phyloP scores from a whole-genome alignment of 37 sponge, comb jelly and placozoan genomes.

The Beroe forskalii region DNA sequence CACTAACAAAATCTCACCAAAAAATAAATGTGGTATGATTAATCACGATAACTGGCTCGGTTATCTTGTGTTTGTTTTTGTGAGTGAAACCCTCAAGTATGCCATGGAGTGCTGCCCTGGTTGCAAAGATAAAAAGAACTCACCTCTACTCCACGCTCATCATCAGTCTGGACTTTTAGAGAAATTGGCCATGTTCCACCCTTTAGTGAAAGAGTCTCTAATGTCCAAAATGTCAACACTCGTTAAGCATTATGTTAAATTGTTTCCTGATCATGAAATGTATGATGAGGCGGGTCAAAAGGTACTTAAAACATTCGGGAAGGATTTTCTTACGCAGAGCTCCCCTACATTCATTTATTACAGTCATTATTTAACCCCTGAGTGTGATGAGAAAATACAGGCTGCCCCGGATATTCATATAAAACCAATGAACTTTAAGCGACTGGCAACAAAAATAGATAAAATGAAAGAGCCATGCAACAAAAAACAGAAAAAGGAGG shows the following conservation, averaged over 20 bases:
- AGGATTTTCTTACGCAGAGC: slow-evolving; percentile 14
- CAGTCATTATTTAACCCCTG: slow-evolving; percentile 22
- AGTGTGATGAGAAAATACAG: not conserved
- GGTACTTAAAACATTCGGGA: not conserved
- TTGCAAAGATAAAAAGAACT: not conserved
- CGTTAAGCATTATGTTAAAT: not conserved
- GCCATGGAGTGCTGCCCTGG: not conserved
- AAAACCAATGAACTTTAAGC: slow-evolving; percentile 8
- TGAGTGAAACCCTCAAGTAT: not conserved
- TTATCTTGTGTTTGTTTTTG: slow-evolving; percentile 8
- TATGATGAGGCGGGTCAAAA: not conserved
- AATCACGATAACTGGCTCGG: slow-evolving; percentile 34
- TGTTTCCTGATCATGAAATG: slow-evolving; percentile 2
- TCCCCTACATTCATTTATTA: not conserved
- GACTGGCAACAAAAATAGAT: not conserved
- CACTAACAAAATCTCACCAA: too few relatives aligned
- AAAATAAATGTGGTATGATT: not conserved
- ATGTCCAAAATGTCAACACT: not conserved
- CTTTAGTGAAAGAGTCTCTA: slow-evolving; percentile 1
- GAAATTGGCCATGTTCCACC: not conserved
- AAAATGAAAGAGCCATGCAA: not conserved
- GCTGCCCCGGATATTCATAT: not conserved
- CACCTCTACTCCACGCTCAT: slow-evolving; percentile 10
- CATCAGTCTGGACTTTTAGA: not conserved
- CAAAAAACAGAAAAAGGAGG: not conserved